Conservation (phyloP, 2,888 invertebrate species). For the Buathra laborator region DNA sequence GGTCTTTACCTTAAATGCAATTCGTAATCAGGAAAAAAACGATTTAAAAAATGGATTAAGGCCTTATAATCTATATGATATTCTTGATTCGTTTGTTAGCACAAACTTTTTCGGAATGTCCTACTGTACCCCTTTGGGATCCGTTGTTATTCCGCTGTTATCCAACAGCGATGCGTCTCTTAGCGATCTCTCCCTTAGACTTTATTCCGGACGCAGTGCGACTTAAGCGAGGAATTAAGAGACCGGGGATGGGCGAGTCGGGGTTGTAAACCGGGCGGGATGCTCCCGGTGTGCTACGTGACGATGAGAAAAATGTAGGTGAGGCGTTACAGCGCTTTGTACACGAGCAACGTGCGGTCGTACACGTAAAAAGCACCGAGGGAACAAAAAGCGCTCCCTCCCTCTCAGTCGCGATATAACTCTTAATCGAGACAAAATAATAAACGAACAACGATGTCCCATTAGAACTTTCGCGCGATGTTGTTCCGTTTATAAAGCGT, state of each 20-base stretch:
- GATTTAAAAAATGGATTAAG: no score
- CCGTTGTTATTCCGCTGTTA: slow-evolving; percentile 35
- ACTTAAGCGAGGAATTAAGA: slow-evolving; percentile 76
- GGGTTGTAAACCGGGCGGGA: slow-evolving; percentile 69
- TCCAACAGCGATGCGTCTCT: slow-evolving; percentile 56
- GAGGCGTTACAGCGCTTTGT: slow-evolving; percentile 23
- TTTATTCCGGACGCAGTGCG: slow-evolving; percentile 72
- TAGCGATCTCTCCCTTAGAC: slow-evolving; percentile 47
- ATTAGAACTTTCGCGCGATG: slow-evolving; percentile 33
- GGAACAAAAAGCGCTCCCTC: neutral
- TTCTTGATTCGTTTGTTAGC: neutral
- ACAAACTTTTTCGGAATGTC: neutral
- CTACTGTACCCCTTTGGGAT: neutral
- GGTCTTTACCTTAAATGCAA: no score
- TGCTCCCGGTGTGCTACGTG: slow-evolving; percentile 58
- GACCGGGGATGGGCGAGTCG: slow-evolving; percentile 55
- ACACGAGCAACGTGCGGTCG: slow-evolving; percentile 6
- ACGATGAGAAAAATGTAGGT: slow-evolving; percentile 64
- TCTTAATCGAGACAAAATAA: slow-evolving; percentile 40
- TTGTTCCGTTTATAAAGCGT: slow-evolving; percentile 26
- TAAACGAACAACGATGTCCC: slow-evolving; percentile 32
- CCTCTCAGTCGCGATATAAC: neutral
- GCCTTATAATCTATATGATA: neutral
- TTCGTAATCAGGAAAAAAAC: no score
- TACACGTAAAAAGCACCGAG: slow-evolving; percentile 19